A percentile compares a stretch with the other conserved stretches of the same genome.
These are phyloP conservation scores for Thera obeliscata DNA, from an alignment of 2,888 invertebrate genomes.

Conservation along the genomic window DNA sequence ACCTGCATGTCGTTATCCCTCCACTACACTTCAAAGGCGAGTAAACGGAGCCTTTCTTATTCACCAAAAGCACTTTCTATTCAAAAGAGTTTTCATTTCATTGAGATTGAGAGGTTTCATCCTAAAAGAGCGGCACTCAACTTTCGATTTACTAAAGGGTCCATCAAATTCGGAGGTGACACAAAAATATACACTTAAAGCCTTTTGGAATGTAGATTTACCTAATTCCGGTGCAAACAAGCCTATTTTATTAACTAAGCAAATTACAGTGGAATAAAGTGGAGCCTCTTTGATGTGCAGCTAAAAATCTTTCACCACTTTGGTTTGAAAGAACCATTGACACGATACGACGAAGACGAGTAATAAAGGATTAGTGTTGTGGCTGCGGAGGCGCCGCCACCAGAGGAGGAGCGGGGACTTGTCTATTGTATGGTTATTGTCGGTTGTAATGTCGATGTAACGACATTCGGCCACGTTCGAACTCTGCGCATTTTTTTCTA, in stretches of 20 bases:
- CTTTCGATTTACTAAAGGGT: background rate
- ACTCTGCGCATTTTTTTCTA: constrained; percentile 49
- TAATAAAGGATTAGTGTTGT: too few relatives aligned
- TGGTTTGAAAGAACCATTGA: too few relatives aligned
- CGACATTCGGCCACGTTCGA: constrained; percentile 52
- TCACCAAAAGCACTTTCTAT: constrained; percentile 8
- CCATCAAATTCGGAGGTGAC: background rate
- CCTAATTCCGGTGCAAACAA: too few relatives aligned
- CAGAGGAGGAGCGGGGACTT: too few relatives aligned
- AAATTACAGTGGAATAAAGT: too few relatives aligned
- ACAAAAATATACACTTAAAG: too few relatives aligned
- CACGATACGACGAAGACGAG: too few relatives aligned
- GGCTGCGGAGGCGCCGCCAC: too few relatives aligned
- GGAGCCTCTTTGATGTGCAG: too few relatives aligned
- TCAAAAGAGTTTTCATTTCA: constrained; percentile 23
- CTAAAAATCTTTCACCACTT: too few relatives aligned
- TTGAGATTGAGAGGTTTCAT: constrained; percentile 15
- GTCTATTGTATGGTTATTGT: background rate
- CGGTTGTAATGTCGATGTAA: constrained; percentile 43
- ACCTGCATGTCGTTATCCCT: constrained; percentile 29
- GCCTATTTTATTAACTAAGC: too few relatives aligned
- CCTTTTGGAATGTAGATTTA: too few relatives aligned
- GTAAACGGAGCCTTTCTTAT: constrained; percentile 16
- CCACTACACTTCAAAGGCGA: constrained; percentile 23
- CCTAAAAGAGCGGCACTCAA: constrained; percentile 3